Evolutionary conservation across 2,797 vertebrate genomes (phyloP), one percentile per base, ranked within the genome.

Genomic region (Nannoperca australis): DNA sequence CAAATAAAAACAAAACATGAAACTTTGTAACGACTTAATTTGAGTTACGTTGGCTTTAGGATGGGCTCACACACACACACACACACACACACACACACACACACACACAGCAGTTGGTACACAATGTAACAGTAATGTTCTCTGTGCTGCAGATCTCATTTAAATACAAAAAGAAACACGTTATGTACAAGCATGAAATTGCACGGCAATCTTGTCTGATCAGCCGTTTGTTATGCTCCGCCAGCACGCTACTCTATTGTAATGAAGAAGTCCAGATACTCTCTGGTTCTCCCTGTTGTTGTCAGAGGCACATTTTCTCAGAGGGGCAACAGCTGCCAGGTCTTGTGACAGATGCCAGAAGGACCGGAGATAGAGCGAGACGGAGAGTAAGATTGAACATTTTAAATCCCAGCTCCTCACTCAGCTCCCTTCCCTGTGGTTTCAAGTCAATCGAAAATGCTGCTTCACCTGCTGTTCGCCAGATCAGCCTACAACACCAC

Each of bases 291-390:
- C 71, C 83, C 85, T 80, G 84, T 89, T 91, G 83, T 91, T 94
- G 89, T 94, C 85, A 90, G 87, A 84, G 65, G 74, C 89, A 85
- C 86, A 81, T 92, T 90, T 93, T 92, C 92, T 88, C 90, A 75
- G 90, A 95, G 93, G 86, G 87, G 92, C 83, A 81, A 75, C 95
- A 96, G 95, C 96, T 97, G 95, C 89, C 84, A 44, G 92, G 67
- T 84, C 93, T 91, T 91, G 89, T 94, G 91, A 93, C 89, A 89
- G 91, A 91, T 93, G 94, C 93, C 93, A 91, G 94, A 88, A 86
- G 84, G 91, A 91, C 81, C 82, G 81, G 40, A 47, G 88, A 83
- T 71, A 60, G 40, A 66, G 51, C 27, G 40, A 47, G 50, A 67
- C 20, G 3, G 22, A 24, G 71, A 67, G 30, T 15, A 6, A 71